Conservation (phyloP, 1,140 invertebrate species). For the Ridgeia piscesae region DNA sequence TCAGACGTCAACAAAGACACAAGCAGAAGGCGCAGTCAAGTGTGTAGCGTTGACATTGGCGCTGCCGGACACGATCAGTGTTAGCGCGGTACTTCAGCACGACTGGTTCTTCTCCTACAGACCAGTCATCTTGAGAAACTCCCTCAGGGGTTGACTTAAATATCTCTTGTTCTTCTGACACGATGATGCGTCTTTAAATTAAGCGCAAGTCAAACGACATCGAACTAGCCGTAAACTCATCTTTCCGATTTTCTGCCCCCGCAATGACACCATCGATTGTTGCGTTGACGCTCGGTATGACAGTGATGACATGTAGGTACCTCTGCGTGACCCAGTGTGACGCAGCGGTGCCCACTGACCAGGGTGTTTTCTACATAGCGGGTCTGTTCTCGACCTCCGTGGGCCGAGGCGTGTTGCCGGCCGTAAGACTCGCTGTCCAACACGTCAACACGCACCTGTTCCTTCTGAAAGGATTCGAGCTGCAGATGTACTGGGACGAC, state of each 20-base stretch:
- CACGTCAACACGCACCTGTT: neutral
- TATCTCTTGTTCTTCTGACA: neutral
- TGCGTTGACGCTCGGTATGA: neutral
- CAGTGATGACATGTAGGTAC: neutral
- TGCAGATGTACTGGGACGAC: slow-evolving; percentile 8
- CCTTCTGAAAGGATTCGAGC: neutral
- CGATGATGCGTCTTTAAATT: neutral
- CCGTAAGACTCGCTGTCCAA: neutral
- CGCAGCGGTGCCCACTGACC: neutral
- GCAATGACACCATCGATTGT: neutral
- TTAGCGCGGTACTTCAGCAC: neutral
- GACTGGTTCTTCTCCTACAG: neutral
- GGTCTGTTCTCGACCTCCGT: neutral
- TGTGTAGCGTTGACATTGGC: too few relatives aligned
- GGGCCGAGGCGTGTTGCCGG: neutral
- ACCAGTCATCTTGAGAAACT: neutral
- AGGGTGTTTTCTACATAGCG: neutral
- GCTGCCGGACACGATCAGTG: too few relatives aligned
- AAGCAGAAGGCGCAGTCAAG: too few relatives aligned
- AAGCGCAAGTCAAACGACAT: neutral
- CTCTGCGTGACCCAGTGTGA: neutral
- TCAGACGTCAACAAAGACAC: too few relatives aligned
- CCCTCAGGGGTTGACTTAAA: neutral
- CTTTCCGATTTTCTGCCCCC: neutral
- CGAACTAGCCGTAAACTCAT: neutral